Evolutionary conservation across 2,113 vertebrate genomes (phyloP).

Genomic region (Dissostichus mawsoni): DNA sequence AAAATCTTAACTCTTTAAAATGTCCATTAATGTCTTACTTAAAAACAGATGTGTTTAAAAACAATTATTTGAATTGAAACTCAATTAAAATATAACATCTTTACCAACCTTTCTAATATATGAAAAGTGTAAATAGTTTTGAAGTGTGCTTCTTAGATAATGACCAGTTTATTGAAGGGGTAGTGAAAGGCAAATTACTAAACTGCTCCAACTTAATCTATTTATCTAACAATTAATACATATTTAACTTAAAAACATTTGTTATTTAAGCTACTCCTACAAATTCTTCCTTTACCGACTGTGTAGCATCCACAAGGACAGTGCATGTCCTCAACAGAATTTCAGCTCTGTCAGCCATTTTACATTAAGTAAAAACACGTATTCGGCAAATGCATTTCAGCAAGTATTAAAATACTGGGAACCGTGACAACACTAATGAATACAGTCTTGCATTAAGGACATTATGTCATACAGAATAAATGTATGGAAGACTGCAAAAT

Average conservation of each 20-base stretch:
- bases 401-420: slow-evolving; percentile 38
- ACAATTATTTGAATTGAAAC: neutral
- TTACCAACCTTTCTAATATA: neutral
- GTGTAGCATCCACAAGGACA: neutral
- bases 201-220: too few relatives aligned
- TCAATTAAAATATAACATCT: neutral
- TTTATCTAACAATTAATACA: too few relatives aligned
- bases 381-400: slow-evolving; percentile 19
- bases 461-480: slow-evolving; percentile 13
- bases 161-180: neutral
- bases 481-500: slow-evolving; percentile 6
- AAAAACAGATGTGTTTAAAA: neutral
- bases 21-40: neutral
- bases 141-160: neutral
- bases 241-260: neutral
- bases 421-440: slow-evolving; percentile 35
- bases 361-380: neutral
- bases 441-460: neutral
- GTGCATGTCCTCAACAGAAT: neutral
- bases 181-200: neutral
- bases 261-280: neutral
- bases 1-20: neutral
- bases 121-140: neutral
- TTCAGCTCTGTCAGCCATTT: slow-evolving; percentile 26
- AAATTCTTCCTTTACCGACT: neutral